These are phyloP conservation scores for Syngnathus scovelli DNA, from an alignment of 2,113 vertebrate genomes.

Conservation along the genomic window DNA sequence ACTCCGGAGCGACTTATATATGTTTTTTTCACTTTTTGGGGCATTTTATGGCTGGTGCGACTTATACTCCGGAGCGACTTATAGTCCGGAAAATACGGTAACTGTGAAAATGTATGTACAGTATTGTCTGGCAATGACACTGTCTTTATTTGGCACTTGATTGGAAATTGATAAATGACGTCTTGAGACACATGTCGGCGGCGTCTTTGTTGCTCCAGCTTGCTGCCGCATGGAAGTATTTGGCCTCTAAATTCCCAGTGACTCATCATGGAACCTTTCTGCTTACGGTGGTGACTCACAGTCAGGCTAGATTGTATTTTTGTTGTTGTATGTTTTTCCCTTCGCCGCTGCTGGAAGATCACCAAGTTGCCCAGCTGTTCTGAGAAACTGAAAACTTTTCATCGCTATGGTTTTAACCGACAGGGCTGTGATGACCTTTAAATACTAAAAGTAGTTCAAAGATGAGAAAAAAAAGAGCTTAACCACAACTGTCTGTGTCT, in stretches of 20 bases:
- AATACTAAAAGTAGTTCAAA: neutral
- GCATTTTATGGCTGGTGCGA: no score
- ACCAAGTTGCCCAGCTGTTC: neutral
- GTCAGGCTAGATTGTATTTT: neutral
- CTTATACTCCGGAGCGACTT: no score
- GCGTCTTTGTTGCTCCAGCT: slow-evolving; percentile 41
- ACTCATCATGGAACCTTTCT: slow-evolving; percentile 13
- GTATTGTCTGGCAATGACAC: neutral
- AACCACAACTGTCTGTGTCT: neutral
- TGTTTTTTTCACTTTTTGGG: no score
- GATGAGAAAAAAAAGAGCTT: neutral
- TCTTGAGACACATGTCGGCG: slow-evolving; percentile 58
- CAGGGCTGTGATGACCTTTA: neutral
- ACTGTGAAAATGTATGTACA: no score
- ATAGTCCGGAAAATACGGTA: no score
- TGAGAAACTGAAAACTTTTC: neutral
- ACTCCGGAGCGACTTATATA: no score
- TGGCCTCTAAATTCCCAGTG: neutral
- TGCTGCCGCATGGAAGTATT: neutral
- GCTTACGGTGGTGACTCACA: neutral
- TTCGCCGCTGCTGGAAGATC: neutral
- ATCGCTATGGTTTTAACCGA: neutral
- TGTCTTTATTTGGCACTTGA: neutral
- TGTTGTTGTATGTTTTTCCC: neutral
- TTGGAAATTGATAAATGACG: slow-evolving; percentile 16